Base-by-base conservation (phyloP, 2,797 vertebrate species). In the Protonibea diacanthus region DNA sequence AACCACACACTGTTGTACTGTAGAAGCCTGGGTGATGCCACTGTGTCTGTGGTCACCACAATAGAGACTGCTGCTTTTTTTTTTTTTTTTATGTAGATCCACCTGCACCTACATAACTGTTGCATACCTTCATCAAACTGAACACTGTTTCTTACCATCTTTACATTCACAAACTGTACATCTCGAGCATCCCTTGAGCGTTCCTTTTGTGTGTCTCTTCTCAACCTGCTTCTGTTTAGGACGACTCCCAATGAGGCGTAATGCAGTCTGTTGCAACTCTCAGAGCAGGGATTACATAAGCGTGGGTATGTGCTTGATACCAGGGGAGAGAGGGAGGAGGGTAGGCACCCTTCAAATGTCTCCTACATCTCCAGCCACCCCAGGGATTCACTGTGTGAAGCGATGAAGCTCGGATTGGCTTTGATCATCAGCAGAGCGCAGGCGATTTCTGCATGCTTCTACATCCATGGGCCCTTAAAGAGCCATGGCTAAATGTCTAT, bases 261-360 rank as follows among this genome's bases (percentile, higher is more conserved):
- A 81, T 81, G 84, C 82, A 76, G 79, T 82, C 73, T 82, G 81
- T 85, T 90, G 75, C 84, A 86, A 88, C 78, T 86, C 83, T 72
- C 76, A 86, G 61, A 84, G 74, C 44, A 25, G 73, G 81, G 89
- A 87, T 94, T 94, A 90, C 89, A 84, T 91, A 92, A 93, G 91
- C 74, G 71, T 59, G 58, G 76, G 77, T 72, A 83, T 85, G 66
- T 72, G 77, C 76, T 85, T 80, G 75, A 81, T 83, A 89, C 82
- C 71, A 77, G 47, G 49, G 40, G 64, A 66, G 76, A 61, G 78
- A 66, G 81, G 45, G 76, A 83, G 79, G 85, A 82, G 84, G 70
- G 75, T 44, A 70, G 77, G 86, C 82, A 83, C 81, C 88, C 89
- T 91, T 92, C 87, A 91, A 79, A 91, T 81, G 90, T 88, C 84